These are phyloP conservation scores for Nasonia oneida DNA, from an alignment of 2,888 invertebrate species.

Conservation along the genomic window DNA sequence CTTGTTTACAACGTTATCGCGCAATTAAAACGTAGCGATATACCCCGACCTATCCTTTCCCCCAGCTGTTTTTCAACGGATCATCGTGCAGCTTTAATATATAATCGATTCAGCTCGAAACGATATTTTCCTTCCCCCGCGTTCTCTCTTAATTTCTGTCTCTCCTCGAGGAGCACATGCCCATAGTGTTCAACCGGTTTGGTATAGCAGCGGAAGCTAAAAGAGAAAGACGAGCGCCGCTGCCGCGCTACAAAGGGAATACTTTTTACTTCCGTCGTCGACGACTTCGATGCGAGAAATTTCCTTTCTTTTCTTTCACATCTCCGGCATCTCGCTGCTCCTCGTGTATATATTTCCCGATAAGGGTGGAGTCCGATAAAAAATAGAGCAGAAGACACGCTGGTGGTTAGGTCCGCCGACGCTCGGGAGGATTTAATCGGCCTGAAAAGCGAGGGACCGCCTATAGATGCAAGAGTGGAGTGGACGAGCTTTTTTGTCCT, in stretches of 20 bases:
- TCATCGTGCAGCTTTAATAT: not conserved
- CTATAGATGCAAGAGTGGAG: not conserved
- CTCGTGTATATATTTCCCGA: constrained; percentile 14
- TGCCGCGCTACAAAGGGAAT: constrained; percentile 42
- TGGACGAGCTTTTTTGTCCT: not conserved
- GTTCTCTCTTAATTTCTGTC: constrained; percentile 45
- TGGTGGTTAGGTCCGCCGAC: not conserved
- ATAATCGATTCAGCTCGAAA: constrained; percentile 29
- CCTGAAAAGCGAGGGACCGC: not conserved
- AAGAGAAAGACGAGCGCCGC: not conserved
- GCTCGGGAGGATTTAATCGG: constrained; percentile 46
- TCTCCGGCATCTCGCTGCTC: not conserved
- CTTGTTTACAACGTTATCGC: too few species aligned
- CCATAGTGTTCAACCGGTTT: constrained; percentile 24
- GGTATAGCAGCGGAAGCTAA: not conserved
- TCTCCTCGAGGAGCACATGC: not conserved
- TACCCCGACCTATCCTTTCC: too few species aligned
- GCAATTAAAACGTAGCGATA: too few species aligned
- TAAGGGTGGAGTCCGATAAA: constrained; percentile 37
- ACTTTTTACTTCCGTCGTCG: constrained; percentile 54
- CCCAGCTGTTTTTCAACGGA: not conserved
- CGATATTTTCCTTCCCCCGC: constrained; percentile 28
- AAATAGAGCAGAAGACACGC: constrained; percentile 31
- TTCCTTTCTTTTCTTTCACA: not conserved
- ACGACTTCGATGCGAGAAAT: constrained; percentile 5